phyloP scores from a whole-genome alignment of 2,797 vertebrate species.

The Coluber constrictor region DNA sequence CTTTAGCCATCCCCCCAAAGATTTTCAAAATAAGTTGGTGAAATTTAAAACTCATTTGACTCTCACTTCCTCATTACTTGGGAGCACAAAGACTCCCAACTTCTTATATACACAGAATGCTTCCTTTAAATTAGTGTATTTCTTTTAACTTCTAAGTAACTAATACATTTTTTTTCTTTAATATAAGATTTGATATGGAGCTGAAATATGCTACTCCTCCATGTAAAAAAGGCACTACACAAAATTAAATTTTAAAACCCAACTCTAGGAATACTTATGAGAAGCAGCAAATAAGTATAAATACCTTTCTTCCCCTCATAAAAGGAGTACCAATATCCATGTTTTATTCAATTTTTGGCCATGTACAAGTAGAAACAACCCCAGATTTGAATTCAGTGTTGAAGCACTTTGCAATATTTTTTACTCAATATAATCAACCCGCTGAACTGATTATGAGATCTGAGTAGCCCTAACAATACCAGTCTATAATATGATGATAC shows the following conservation, averaged over 20 bases:
- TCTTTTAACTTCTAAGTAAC: not conserved
- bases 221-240: not conserved
- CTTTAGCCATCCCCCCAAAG: not conserved
- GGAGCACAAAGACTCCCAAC: not conserved
- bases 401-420: not conserved
- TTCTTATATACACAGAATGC: not conserved
- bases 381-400: not conserved
- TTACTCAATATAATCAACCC: not conserved
- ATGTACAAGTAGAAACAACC: not conserved
- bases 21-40: conserved; percentile 3
- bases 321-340: not conserved
- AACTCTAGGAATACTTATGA: not conserved
- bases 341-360: not conserved
- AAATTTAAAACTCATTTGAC: conserved; percentile 10
- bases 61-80: not conserved
- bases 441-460: not conserved
- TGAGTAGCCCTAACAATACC: not conserved
- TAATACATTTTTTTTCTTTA: not conserved
- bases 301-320: not conserved
- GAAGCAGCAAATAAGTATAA: not conserved
- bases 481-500: not conserved
- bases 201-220: not conserved
- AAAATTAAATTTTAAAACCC: not conserved
- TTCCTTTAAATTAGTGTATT: not conserved
- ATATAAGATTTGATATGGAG: not conserved